Conservation (phyloP, 2,888 invertebrate species). For the Tetragnatha montana region DNA sequence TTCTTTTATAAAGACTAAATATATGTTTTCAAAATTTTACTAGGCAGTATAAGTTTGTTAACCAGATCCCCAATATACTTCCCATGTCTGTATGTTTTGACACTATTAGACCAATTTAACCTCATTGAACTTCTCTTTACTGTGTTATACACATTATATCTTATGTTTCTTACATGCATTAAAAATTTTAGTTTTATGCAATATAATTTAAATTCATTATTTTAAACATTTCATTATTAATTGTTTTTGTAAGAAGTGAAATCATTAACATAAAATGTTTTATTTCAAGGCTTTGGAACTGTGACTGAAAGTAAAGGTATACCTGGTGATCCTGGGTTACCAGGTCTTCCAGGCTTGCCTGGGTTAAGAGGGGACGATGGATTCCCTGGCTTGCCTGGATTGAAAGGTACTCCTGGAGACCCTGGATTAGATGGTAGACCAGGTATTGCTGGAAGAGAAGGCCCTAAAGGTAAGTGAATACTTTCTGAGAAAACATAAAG, state of each 20-base stretch:
- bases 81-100: too few relatives aligned
- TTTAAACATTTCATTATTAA: too few relatives aligned
- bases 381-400: conserved; percentile 82
- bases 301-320: conserved; percentile 58
- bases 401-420: conserved; percentile 80
- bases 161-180: background rate
- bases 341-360: conserved; percentile 80
- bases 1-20: background rate
- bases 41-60: background rate
- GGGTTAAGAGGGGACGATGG: conserved; percentile 78
- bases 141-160: background rate
- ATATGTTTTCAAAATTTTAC: background rate
- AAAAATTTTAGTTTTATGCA: too few relatives aligned
- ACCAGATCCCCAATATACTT: too few relatives aligned
- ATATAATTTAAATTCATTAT: too few relatives aligned
- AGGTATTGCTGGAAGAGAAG: conserved; percentile 80
- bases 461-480: conserved; percentile 81
- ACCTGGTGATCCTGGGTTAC: conserved; percentile 78
- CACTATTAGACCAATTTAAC: too few relatives aligned
- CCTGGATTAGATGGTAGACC: conserved; percentile 77
- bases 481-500: background rate
- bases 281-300: conserved; percentile 66
- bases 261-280: background rate
- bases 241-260: background rate
- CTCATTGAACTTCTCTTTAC: background rate